Conservation (phyloP, 2,888 invertebrate genomes). For the Troilus luridus region DNA sequence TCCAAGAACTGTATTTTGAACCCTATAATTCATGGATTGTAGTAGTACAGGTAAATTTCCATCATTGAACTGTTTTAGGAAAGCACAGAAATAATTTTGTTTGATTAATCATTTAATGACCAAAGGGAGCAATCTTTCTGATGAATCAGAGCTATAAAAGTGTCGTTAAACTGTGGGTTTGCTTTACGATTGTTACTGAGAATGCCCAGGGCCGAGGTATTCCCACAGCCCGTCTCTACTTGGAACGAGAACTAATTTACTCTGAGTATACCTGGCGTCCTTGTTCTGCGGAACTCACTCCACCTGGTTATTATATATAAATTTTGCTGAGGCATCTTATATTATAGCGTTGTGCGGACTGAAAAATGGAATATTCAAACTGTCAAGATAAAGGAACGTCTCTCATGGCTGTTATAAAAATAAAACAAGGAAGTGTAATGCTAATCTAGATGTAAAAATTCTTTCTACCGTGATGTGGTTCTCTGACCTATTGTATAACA, state of each 20-base stretch:
- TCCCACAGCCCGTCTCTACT: neutral
- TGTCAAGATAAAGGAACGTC: neutral
- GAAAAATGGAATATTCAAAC: neutral
- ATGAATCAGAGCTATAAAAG: neutral
- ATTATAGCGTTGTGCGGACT: neutral
- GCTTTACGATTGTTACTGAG: neutral
- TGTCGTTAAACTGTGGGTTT: neutral
- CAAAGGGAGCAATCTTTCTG: neutral
- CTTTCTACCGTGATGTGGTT: neutral
- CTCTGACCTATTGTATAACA: slow-evolving; percentile 14
- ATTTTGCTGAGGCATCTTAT: neutral
- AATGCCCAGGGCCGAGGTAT: neutral
- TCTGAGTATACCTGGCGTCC: neutral
- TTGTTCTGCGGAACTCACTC: slow-evolving; percentile 3
- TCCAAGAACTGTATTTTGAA: too few species aligned
- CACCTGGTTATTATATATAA: neutral
- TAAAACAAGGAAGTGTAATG: neutral
- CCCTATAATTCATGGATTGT: too few species aligned
- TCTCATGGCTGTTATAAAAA: neutral
- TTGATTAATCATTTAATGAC: neutral
- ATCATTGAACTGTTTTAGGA: too few species aligned
- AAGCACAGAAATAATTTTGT: too few species aligned
- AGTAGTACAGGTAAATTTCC: neutral
- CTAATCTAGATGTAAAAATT: neutral
- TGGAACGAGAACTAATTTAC: neutral